Conservation (phyloP, 2,113 vertebrate species). For the Beaufortia kweichowensis region DNA sequence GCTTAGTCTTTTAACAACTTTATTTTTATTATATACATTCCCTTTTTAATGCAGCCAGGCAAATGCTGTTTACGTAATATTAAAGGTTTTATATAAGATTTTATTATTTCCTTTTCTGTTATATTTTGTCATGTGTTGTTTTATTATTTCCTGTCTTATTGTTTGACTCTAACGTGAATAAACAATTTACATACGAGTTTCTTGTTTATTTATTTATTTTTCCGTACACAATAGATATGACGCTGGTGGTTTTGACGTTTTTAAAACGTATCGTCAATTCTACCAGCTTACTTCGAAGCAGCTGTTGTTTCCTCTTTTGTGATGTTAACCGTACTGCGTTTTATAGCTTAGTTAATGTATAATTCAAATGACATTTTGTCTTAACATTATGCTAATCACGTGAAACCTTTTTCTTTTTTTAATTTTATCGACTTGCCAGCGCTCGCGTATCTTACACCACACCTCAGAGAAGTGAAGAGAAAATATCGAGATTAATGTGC, state of each 20-base stretch:
- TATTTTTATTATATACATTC: neutral
- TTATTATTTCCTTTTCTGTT: neutral
- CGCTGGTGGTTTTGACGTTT: neutral
- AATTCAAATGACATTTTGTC: conserved; percentile 2
- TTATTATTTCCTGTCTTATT: neutral
- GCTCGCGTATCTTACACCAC: neutral
- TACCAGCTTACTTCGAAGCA: too few relatives aligned
- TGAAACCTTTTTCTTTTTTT: neutral
- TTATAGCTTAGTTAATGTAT: conserved; percentile 4
- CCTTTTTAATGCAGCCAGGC: neutral
- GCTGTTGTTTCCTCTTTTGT: conserved; percentile 11
- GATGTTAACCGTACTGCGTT: neutral
- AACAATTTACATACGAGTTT: neutral
- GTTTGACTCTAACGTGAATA: neutral
- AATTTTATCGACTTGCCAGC: neutral
- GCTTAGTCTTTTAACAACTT: neutral
- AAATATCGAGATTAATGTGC: conserved; percentile 10
- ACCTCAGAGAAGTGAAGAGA: neutral
- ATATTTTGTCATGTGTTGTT: neutral
- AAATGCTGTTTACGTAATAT: conserved; percentile 15
- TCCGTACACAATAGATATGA: neutral
- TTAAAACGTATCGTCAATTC: neutral
- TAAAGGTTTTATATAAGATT: neutral
- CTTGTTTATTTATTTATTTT: neutral
- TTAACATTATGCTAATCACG: neutral